Evolutionary conservation across 2,797 vertebrate species (phyloP), one percentile per base, ranked within the genome.

Genomic region (Pseudotriccus pelzelni): DNA sequence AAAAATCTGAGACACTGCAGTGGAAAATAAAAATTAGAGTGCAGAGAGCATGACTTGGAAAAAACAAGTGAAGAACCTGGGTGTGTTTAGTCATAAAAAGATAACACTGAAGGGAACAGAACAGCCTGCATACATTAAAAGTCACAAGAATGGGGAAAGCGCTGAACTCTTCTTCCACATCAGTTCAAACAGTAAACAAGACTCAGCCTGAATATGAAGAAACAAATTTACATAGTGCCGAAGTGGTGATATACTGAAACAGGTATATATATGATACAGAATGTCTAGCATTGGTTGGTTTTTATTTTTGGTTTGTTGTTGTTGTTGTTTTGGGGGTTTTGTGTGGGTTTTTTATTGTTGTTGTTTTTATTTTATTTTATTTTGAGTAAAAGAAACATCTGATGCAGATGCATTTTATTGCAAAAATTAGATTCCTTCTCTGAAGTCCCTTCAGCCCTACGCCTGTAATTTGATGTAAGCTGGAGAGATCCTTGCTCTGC

Each of bases 11-110:
- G 50, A 76, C 8, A 14, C 12, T 58, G 30, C 37, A 82, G 34
- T 21, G 47, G 39, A 84, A 75, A 91, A 59, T 8, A 49, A 75
- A 34, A 92, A 36, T 7, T 4, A 9, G 6, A 69, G 32, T 4
- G 18, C 12, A 87, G 62, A 58, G 78, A 73, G 19, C 27, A 69
- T 6, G 25, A 86, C 47, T 28, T 52, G 36, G 43, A 66, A 63
- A 94, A 94, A 91, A 69, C 0, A 0, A 76, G 59, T 46, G 1
- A 90, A 75, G 34, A 55, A 86, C 36, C 32, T 43, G 28, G 23
- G 55, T 63, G 66, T 69, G 90, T 94, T 94, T 93, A 84, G 80
- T 82, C 90, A 79, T 56, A 24, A 76, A 74, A 80, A 82, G 86
- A 84, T 66, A 93, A 79, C 28, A 52, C 18, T 24, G 67, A 73